Evolutionary conservation across 2,797 vertebrate genomes (phyloP).

Genomic region (Pampus argenteus): DNA sequence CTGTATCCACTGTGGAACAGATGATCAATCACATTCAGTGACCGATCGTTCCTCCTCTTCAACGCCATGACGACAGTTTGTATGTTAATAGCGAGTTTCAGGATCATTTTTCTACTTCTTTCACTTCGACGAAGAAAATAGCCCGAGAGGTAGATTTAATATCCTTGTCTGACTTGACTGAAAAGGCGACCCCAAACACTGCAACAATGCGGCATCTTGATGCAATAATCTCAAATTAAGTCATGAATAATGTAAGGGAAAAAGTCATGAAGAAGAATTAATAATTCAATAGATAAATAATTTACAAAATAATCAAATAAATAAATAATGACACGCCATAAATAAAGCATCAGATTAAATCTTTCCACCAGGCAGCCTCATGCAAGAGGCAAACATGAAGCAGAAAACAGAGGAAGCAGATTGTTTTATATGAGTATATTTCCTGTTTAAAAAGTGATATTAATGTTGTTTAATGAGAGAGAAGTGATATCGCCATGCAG

Average conservation of each 20-base stretch:
- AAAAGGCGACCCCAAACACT: slow-evolving; percentile 92
- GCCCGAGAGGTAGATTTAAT: slow-evolving; percentile 95
- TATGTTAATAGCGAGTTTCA: slow-evolving; percentile 82
- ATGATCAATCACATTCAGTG: slow-evolving; percentile 66
- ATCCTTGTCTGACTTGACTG: slow-evolving; percentile 91
- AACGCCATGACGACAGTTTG: slow-evolving; percentile 64
- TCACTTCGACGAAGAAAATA: slow-evolving; percentile 82
- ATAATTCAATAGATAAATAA: slow-evolving; percentile 99
- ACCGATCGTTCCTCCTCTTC: slow-evolving; percentile 62
- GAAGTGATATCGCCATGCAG: not conserved
- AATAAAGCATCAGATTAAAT: slow-evolving; percentile 98
- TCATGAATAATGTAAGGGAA: slow-evolving; percentile 98
- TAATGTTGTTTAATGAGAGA: slow-evolving; percentile 21
- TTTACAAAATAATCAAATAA: slow-evolving; percentile 99
- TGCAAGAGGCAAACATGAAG: slow-evolving; percentile 89
- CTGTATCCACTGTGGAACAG: slow-evolving; percentile 24
- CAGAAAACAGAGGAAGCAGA: slow-evolving; percentile 79
- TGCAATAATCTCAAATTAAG: slow-evolving; percentile 99
- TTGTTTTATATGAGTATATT: slow-evolving; percentile 23
- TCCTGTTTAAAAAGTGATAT: slow-evolving; percentile 11
- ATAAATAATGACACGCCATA: slow-evolving; percentile 98
- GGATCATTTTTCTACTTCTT: slow-evolving; percentile 81
- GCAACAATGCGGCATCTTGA: slow-evolving; percentile 95
- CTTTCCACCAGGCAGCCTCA: slow-evolving; percentile 90
- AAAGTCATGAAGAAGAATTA: slow-evolving; percentile 98